A percentile compares a stretch with the other conserved stretches of the same genome.
phyloP scores from a whole-genome alignment of 2,888 invertebrate genomes.

The Drepana falcataria region DNA sequence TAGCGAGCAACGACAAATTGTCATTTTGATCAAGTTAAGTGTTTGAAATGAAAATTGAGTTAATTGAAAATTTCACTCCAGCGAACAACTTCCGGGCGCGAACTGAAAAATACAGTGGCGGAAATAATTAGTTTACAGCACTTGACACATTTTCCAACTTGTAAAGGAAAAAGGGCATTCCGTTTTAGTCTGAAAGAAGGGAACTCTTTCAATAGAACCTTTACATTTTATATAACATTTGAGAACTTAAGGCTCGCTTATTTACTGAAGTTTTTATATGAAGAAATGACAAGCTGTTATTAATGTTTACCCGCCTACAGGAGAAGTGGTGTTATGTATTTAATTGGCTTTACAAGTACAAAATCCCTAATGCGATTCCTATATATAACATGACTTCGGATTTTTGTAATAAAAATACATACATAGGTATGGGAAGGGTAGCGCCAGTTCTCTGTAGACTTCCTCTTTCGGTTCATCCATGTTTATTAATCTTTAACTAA shows the following conservation, averaged over 20 bases:
- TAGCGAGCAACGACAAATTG: constrained; percentile 11
- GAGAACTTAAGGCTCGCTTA: neutral
- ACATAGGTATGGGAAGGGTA: no score
- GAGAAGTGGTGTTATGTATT: no score
- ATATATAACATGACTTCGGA: no score
- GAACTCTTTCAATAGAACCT: neutral
- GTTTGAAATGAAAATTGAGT: constrained; percentile 20
- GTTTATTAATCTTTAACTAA: no score
- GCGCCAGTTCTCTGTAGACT: no score
- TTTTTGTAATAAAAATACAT: no score
- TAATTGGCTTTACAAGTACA: no score
- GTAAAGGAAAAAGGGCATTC: constrained; percentile 1
- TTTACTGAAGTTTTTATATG: neutral
- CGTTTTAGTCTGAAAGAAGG: constrained; percentile 2
- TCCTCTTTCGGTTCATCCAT: no score
- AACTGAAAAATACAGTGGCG: constrained; percentile 1
- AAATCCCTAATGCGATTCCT: no score
- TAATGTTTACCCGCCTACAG: no score
- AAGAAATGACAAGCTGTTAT: neutral
- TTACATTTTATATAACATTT: neutral
- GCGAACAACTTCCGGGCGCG: constrained; percentile 3
- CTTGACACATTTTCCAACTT: constrained; percentile 5
- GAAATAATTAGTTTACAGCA: constrained; percentile 1
- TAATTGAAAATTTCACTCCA: constrained; percentile 15
- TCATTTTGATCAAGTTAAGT: constrained; percentile 13